These are phyloP conservation scores for Pituophis catenifer DNA, from an alignment of 2,113 vertebrate genomes.

Conservation along the genomic window DNA sequence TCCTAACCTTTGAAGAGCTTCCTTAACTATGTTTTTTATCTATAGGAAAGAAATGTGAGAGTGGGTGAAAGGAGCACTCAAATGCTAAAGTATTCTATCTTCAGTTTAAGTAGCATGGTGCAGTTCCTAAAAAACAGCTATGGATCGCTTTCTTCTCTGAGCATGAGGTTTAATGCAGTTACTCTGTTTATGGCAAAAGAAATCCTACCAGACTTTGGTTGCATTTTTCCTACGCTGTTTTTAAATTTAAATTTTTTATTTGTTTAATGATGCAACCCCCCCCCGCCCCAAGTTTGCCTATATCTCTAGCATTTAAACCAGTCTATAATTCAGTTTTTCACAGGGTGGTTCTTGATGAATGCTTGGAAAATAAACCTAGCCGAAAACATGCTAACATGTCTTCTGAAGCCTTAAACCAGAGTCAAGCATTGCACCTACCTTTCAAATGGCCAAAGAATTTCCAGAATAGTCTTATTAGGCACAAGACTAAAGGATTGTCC, in stretches of 20 bases:
- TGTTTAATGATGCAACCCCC: background rate
- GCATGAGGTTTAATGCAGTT: background rate
- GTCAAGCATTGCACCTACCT: background rate
- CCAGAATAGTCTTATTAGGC: background rate
- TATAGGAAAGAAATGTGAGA: background rate
- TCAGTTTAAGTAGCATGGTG: background rate
- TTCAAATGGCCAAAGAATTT: background rate
- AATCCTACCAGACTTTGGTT: background rate
- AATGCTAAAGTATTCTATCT: background rate
- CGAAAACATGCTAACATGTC: background rate
- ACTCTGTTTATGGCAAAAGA: background rate
- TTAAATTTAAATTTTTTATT: background rate
- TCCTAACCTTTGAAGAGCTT: background rate
- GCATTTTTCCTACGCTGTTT: background rate
- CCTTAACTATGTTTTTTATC: background rate
- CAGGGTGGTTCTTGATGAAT: background rate
- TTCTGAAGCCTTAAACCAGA: background rate
- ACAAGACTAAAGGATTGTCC: background rate
- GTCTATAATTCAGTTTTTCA: background rate
- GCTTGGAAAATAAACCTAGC: background rate
- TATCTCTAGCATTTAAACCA: background rate
- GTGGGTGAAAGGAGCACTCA: background rate
- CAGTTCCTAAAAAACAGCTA: background rate
- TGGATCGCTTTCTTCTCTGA: background rate
- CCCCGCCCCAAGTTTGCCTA: background rate